Evolutionary conservation across 2,797 vertebrate species (phyloP), one percentile per base, ranked within the genome.

Genomic region (Vespertilio murinus): DNA sequence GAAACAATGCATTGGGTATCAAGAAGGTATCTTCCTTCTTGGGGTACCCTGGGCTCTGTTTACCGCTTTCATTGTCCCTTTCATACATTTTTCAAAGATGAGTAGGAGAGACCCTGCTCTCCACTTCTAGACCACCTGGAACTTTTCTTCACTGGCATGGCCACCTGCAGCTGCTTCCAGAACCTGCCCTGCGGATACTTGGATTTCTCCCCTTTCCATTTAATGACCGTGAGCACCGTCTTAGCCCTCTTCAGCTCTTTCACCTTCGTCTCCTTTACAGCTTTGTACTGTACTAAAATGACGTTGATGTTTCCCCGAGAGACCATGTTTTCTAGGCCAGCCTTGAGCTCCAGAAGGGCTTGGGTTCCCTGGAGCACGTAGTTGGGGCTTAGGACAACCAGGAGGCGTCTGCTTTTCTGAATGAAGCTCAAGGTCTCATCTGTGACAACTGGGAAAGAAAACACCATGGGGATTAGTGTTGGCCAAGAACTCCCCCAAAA

Each of bases 401-500:
- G 98, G 95, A 99, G 98, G 95, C 99, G 98, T 93, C 98, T 98
- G 97, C 99, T 99, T 97, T 99, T 99, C 97, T 99, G 98, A 98
- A 99, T 99, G 95, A 99, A 99, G 96, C 98, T 98, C 98, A 99
- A 98, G 65, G 99, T 99, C 98, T 99, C 99, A 2, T 99, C 99
- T 94, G 99, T 99, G 98, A 99, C 99, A 98, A 99, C 99, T 99
- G 98, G 87, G 97, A 97, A 95, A 98, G 97, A 98, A 98, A 98
- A 98, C 85, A 98, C 97, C 96, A 79, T 45, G 88, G 94, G 94
- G 47, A 95, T 98, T 98, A 98, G 98, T 95, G 96, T 96, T 61
- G 87, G 92, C 73, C 42, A 75, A 67, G 84, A 85, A 81, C 17
- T 45, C 59, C 77, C 77, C 74, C 73, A 5, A 73, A 90, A 64